These are phyloP conservation scores for Allolobophora icterica DNA, from an alignment of 2,888 invertebrate genomes.

Conservation along the genomic window DNA sequence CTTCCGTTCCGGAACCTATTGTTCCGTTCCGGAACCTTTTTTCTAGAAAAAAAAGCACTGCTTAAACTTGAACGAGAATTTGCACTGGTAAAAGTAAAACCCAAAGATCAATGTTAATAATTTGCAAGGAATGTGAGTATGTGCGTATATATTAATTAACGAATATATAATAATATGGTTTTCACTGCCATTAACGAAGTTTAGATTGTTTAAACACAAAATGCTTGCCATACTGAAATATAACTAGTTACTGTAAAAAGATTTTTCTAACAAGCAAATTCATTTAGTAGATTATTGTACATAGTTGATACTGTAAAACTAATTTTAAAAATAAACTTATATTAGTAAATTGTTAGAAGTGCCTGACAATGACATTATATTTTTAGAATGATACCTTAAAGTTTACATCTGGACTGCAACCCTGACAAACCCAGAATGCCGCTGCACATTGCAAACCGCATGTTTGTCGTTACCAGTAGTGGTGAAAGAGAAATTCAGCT, in stretches of 20 bases:
- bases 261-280: not conserved
- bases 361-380: not conserved
- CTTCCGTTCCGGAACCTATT: too few species aligned
- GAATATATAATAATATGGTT: too few species aligned
- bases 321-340: not conserved
- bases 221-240: too few species aligned
- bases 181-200: too few species aligned
- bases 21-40: too few species aligned
- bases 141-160: too few species aligned
- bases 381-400: not conserved
- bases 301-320: not conserved
- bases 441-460: slow-evolving; percentile 20
- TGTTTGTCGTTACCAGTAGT: slow-evolving; percentile 50
- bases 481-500: slow-evolving; percentile 59
- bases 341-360: not conserved
- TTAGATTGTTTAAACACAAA: too few species aligned
- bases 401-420: not conserved
- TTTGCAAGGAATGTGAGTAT: too few species aligned
- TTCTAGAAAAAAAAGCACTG: too few species aligned
- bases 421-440: not conserved
- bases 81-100: too few species aligned
- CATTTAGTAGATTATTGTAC: not conserved
- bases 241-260: too few species aligned
- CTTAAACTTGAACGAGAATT: not conserved
- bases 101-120: too few species aligned